phyloP scores from a whole-genome alignment of 2,888 invertebrate species.

The Synergus laeviventris region DNA sequence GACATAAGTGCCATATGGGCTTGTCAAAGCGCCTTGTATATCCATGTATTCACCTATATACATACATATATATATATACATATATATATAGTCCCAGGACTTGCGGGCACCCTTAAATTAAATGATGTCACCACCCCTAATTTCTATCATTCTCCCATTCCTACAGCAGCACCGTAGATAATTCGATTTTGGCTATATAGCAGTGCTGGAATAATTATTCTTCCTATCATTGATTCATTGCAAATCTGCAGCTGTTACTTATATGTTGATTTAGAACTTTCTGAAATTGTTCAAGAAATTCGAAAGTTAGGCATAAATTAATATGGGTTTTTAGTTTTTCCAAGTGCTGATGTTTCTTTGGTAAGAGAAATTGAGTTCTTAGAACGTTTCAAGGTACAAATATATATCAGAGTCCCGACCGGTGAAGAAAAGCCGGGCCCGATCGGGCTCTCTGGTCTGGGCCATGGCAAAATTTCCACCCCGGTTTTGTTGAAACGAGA shows the following conservation, averaged over 20 bases:
- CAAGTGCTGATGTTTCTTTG: too few relatives aligned
- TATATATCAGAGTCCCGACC: too few relatives aligned
- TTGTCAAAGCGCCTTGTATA: slow-evolving; percentile 8
- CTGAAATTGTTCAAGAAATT: too few relatives aligned
- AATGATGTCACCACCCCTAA: slow-evolving; percentile 67
- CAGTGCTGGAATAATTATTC: slow-evolving; percentile 48
- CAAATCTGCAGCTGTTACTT: neutral
- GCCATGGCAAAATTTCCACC: too few relatives aligned
- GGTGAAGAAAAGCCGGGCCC: too few relatives aligned
- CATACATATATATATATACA: too few relatives aligned
- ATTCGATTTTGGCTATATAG: slow-evolving; percentile 60
- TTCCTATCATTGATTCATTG: neutral
- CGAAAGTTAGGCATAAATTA: too few relatives aligned
- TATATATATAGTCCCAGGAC: neutral
- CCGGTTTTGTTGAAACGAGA: neutral
- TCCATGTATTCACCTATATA: slow-evolving; percentile 42
- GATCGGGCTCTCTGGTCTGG: too few relatives aligned
- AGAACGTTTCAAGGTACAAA: too few relatives aligned
- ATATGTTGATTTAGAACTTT: too few relatives aligned
- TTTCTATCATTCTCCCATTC: slow-evolving; percentile 66
- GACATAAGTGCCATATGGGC: slow-evolving; percentile 12
- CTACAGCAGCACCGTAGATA: slow-evolving; percentile 60
- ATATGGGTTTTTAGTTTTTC: too few relatives aligned
- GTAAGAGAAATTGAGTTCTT: too few relatives aligned
- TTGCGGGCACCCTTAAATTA: slow-evolving; percentile 60